A percentile compares a stretch with the other conserved stretches of the same genome.
Conservation (phyloP, 2,797 vertebrate species). For the Sebastiscus tertius region DNA sequence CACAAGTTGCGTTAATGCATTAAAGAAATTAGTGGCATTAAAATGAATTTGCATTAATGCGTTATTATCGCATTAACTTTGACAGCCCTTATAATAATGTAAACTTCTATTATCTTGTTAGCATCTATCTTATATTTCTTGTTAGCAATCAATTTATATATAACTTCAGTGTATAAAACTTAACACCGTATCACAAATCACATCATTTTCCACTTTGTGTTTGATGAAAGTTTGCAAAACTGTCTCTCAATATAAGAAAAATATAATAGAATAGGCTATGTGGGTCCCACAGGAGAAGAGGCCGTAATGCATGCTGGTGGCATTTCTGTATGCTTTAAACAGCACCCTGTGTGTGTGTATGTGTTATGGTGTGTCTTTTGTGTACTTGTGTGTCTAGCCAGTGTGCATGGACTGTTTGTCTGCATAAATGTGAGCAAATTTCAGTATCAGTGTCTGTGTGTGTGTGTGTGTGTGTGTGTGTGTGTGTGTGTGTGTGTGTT, state of each 20-base stretch:
- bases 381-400: neutral
- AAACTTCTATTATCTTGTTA: neutral
- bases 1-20: too few species aligned
- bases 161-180: neutral
- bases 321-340: constrained; percentile 70
- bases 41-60: too few species aligned
- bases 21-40: too few species aligned
- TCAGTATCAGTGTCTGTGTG: constrained; percentile 4
- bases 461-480: neutral
- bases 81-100: too few species aligned
- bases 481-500: constrained; percentile 14
- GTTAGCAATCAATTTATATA: neutral
- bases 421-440: constrained; percentile 42
- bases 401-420: constrained; percentile 9
- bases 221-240: neutral
- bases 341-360: constrained; percentile 16
- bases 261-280: neutral
- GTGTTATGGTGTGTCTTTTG: neutral
- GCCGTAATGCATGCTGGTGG: constrained; percentile 32
- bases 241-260: neutral
- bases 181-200: neutral
- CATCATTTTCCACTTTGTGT: neutral
- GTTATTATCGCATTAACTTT: too few species aligned
- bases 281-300: neutral
- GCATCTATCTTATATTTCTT: too few species aligned